A percentile compares a stretch with the other conserved stretches of the same genome.
Conservation (phyloP, 1,140 invertebrate species). For the Chrysopa pallens region DNA sequence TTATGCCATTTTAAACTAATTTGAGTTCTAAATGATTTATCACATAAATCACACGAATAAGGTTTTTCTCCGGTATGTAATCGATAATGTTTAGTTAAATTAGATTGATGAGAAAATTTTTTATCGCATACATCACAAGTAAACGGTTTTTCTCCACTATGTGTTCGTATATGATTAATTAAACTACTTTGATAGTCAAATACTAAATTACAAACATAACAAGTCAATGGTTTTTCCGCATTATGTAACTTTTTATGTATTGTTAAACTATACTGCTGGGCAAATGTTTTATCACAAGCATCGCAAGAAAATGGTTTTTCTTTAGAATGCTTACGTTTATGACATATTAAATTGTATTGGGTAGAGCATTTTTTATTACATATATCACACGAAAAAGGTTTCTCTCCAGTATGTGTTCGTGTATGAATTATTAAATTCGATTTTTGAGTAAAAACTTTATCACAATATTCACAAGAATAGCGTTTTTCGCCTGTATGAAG, state of each 20-base stretch:
- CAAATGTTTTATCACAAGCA: no score
- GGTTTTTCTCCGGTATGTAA: neutral
- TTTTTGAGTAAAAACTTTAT: conserved; percentile 40
- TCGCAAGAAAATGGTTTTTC: no score
- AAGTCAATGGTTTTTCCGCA: no score
- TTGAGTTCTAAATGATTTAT: neutral
- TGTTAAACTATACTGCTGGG: no score
- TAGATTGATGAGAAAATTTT: neutral
- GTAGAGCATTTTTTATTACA: conserved; percentile 31
- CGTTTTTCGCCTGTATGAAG: conserved; percentile 17
- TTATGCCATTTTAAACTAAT: neutral
- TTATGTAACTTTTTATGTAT: no score
- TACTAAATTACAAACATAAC: no score
- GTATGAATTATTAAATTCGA: conserved; percentile 58
- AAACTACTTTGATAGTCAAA: no score
- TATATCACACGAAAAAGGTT: conserved; percentile 54
- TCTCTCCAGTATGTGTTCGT: conserved; percentile 49
- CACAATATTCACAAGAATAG: conserved; percentile 17
- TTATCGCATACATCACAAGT: neutral
- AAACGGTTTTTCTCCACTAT: neutral
- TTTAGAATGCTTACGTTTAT: no score
- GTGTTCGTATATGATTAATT: neutral
- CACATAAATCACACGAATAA: neutral
- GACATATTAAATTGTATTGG: no score
- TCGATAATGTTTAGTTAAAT: neutral